These are phyloP conservation scores for Periophthalmus modestus DNA, from an alignment of 2,113 vertebrate species.

Conservation along the genomic window DNA sequence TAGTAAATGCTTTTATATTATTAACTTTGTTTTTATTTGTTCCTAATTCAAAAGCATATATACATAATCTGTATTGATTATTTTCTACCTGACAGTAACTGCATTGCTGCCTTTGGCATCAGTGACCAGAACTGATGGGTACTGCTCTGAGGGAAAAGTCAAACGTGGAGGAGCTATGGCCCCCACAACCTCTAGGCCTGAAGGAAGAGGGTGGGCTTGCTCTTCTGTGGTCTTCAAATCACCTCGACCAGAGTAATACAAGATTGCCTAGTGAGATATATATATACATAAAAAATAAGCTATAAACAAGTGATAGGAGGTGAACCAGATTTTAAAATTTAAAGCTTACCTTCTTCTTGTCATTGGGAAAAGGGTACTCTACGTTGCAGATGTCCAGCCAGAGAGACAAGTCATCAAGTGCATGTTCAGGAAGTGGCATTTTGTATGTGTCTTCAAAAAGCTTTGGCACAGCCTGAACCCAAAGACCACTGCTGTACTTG, in stretches of 20 bases:
- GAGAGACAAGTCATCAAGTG: constrained; percentile 80
- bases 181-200: constrained; percentile 40
- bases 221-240: constrained; percentile 27
- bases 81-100: constrained; percentile 83
- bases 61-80: neutral
- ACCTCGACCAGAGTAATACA: constrained; percentile 77
- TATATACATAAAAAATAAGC: too few species aligned
- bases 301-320: neutral
- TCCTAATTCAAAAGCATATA: neutral
- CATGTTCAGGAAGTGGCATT: constrained; percentile 79
- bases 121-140: constrained; percentile 86
- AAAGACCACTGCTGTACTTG: constrained; percentile 86
- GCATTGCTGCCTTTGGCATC: constrained; percentile 82
- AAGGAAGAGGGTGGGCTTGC: constrained; percentile 29
- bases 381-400: constrained; percentile 84
- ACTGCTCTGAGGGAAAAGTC: constrained; percentile 78
- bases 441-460: constrained; percentile 86
- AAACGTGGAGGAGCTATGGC: constrained; percentile 76
- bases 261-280: constrained; percentile 83
- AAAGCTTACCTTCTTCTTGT: constrained; percentile 74
- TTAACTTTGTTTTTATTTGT: neutral
- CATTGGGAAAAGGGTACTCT: constrained; percentile 80
- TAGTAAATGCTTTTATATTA: too few species aligned
- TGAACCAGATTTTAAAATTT: neutral
- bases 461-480: constrained; percentile 88